Evolutionary conservation across 1,140 invertebrate genomes (phyloP).

Genomic region (Drosophila jambulina): DNA sequence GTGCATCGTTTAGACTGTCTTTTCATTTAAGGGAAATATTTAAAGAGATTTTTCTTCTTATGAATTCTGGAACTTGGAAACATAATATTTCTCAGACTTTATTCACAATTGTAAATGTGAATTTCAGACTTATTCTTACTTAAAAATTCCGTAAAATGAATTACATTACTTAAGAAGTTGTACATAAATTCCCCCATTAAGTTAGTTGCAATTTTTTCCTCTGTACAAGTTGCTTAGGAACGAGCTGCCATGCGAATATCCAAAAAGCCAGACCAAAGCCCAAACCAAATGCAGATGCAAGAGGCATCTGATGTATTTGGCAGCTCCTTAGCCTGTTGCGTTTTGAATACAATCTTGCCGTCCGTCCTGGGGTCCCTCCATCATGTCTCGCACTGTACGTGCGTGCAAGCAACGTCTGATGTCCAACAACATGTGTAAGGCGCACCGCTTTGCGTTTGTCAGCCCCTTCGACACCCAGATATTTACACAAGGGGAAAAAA

Average conservation of each 20-base stretch:
- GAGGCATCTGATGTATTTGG: constrained; percentile 55
- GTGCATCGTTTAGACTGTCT: too few relatives aligned
- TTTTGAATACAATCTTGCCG: constrained; percentile 39
- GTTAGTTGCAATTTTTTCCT: not conserved
- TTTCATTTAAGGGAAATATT: too few relatives aligned
- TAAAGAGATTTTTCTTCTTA: too few relatives aligned
- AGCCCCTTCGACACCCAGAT: not conserved
- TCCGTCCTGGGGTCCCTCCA: constrained; percentile 1
- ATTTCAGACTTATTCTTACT: too few relatives aligned
- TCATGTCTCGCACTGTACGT: constrained; percentile 25
- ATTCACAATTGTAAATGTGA: too few relatives aligned
- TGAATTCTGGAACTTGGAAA: too few relatives aligned
- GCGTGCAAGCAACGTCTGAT: constrained; percentile 29
- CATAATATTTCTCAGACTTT: too few relatives aligned
- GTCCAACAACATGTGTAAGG: constrained; percentile 56
- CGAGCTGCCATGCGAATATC: constrained; percentile 18
- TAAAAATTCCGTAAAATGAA: not conserved
- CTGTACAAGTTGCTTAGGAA: constrained; percentile 19
- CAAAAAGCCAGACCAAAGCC: constrained; percentile 42
- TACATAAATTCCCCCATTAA: not conserved
- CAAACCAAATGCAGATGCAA: constrained; percentile 27
- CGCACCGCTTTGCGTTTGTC: constrained; percentile 1
- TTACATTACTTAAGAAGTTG: not conserved
- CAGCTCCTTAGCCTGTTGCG: constrained; percentile 43
- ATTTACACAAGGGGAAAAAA: constrained; percentile 8